Base-by-base conservation (phyloP, 2,113 vertebrate genomes). In the Indri indri region DNA sequence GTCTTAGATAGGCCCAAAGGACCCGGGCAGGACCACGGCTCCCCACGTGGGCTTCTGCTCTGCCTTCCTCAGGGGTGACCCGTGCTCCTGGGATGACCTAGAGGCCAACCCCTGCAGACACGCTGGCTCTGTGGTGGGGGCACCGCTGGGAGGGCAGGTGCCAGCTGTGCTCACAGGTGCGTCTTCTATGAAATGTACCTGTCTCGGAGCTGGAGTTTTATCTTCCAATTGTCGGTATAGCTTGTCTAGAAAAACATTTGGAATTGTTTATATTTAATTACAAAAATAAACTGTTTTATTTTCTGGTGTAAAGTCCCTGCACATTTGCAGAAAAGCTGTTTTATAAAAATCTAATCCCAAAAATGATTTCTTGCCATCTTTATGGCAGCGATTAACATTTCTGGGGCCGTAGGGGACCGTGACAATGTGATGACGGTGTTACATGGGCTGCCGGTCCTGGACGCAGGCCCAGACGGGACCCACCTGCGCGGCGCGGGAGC, bases 271-370 rank as follows among this genome's bases (percentile, higher is more conserved):
- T 65, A 37, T 65, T 92, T 73, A 83, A 30, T 88, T 50, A 37
- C 20, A 86, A 83, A 77, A 95, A 82, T 96, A 85, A 93, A 96
- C 32, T 30, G 6, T 16, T 71, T 93, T 85, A 90, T 54, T 96
- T 54, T 34, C 25, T 50, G 16, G 6, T 40, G 17, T 25, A 6
- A 65, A 65, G 42, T 57, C 17, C n/a, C 76, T 65, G 27, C 2
- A 13, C 27, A 34, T 77, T 13, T 18, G 34, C 34, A 54, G 17
- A 37, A 88, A 77, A 30, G 80, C 66, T 59, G 22, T 89, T 73
- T 14, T 45, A 2, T 82, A 6, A 79, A 59, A 82, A 12, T 11
- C 57, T 23, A 40, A 40, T 3, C 27, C 57, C 61, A 8, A 34
- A 52, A 52, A 52, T 13, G 40, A 5, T 7, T 11, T 8, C 14